These are phyloP conservation scores for Pherbina coryleti DNA, from an alignment of 2,888 invertebrate genomes.

Conservation along the genomic window DNA sequence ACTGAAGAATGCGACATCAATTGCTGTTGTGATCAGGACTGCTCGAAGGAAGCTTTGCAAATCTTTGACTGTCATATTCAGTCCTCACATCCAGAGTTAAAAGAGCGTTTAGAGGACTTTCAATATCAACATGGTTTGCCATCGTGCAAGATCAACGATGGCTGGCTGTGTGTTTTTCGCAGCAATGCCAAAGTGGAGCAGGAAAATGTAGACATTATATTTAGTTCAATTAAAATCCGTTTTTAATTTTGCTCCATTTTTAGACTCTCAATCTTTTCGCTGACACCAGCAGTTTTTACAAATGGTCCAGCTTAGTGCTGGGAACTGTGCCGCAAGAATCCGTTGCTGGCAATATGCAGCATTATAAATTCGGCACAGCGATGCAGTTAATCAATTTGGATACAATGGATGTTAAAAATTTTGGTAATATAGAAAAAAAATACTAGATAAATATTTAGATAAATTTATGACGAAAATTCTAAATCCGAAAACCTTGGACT, in stretches of 20 bases:
- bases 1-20: constrained; percentile 78
- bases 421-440: no score
- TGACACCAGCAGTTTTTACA: constrained; percentile 50
- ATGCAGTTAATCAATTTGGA: constrained; percentile 56
- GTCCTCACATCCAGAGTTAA: constrained; percentile 24
- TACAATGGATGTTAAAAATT: constrained; percentile 49
- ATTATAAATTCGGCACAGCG: constrained; percentile 60
- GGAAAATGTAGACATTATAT: constrained; percentile 39
- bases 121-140: constrained; percentile 64
- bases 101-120: constrained; percentile 54
- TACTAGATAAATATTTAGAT: no score
- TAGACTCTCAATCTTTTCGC: constrained; percentile 44
- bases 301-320: constrained; percentile 54
- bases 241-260: background rate
- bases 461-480: no score
- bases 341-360: background rate
- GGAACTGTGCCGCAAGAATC: background rate
- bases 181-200: constrained; percentile 53
- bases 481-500: no score
- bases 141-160: constrained; percentile 61
- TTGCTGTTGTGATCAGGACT: constrained; percentile 85
- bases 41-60: constrained; percentile 64
- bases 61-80: constrained; percentile 58
- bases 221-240: background rate
- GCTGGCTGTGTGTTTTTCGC: constrained; percentile 67